A percentile compares a stretch with the other conserved stretches of the same genome.
Conservation (phyloP, 2,888 invertebrate species). For the Vannuccia rotundouncinata region DNA sequence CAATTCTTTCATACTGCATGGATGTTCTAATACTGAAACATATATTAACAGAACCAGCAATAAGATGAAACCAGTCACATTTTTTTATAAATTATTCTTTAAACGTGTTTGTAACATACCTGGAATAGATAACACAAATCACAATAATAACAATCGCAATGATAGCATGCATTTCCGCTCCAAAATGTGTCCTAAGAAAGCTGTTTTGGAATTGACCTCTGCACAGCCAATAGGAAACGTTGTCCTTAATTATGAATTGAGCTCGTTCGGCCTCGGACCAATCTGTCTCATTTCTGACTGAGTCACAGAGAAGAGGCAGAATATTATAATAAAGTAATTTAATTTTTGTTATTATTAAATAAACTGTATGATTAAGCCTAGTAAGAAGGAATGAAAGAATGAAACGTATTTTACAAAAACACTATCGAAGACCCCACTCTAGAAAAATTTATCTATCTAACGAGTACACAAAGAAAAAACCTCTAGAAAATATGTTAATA, state of each 20-base stretch:
- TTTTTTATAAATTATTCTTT: not conserved
- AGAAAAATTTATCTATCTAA: too few species aligned
- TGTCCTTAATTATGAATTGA: not conserved
- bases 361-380: too few species aligned
- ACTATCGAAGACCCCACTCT: too few species aligned
- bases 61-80: too few species aligned
- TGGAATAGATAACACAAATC: not conserved
- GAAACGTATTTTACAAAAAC: too few species aligned
- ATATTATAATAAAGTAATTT: too few species aligned
- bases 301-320: not conserved
- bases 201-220: not conserved
- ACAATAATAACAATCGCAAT: not conserved
- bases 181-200: not conserved
- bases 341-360: too few species aligned
- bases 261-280: not conserved
- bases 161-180: not conserved
- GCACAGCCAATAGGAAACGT: not conserved
- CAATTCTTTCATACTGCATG: not conserved
- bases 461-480: too few species aligned
- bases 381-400: too few species aligned
- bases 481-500: too few species aligned
- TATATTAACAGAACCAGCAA: too few species aligned
- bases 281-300: not conserved
- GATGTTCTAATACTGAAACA: conserved; percentile 4
- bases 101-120: not conserved